Evolutionary conservation across 2,797 vertebrate genomes (phyloP), one percentile per base, ranked within the genome.

Genomic region (Potorous gilbertii): DNA sequence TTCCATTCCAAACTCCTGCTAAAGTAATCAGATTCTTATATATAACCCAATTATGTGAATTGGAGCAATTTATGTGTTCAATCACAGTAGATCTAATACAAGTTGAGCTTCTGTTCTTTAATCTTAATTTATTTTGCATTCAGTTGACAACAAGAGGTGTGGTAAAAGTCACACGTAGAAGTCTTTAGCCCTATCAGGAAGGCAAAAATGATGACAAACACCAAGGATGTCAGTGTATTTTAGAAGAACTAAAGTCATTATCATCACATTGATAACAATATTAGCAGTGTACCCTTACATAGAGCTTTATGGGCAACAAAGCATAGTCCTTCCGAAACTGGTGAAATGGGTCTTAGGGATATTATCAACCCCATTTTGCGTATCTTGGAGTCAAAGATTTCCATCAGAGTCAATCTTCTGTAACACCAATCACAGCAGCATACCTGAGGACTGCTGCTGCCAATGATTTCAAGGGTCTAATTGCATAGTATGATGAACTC

Each of bases 21-120:
- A 96, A 94, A 96, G 74, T 55, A 96, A 56, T 93, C 52, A 40
- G 11, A 97, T 96, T 93, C 56, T 93, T 97, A 5, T 50, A 96
- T 29, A 95, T 97, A 96, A 95, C 14, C 95, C 92, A 97, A 95
- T 89, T 94, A 94, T 91, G 46, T 74, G 50, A 96, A 10, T 95
- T 29, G 92, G 96, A 96, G 12, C 55, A 92, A 90, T 95, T 97
- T 96, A 12, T 59, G 1, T 92, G 95, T 97, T 97, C 34, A 92
- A 93, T 89, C 54, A 81, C 95, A 52, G 52, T 91, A 93, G 92
- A 93, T 96, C 52, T 54, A 95, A 14, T 95, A 56, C 46, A 55
- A 46, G 97, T 96, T 97, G 34, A 31, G 16, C 96, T 94, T 97
- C 55, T 96, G 0, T 90, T 95, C 5, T 91, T 98, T 94, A 54